Base-by-base conservation (phyloP, 2,797 vertebrate genomes). In the Chelon auratus region DNA sequence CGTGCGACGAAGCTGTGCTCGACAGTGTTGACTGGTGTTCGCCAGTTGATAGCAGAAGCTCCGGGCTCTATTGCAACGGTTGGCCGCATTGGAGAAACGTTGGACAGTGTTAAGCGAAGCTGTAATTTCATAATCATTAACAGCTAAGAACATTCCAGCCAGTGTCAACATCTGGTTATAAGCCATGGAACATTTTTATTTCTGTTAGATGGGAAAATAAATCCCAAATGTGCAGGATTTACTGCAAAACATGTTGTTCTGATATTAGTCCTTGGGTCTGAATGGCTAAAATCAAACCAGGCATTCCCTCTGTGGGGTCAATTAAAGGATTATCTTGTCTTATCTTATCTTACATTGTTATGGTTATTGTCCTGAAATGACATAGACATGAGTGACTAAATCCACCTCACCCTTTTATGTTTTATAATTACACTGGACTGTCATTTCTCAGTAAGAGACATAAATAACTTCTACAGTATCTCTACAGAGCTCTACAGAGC, bases 1-100 rank as follows among this genome's bases (percentile, higher is more conserved):
- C 47, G 79, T 89, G 84, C 81, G 84, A 89, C 83, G 73, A 3
- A 62, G 86, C 2, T 26, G 82, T 58, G 71, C 75, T 68, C 68
- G 67, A 83, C 78, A 51, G 67, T 53, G 86, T 72, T 84, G 84
- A 86, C 82, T 77, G 73, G 67, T 83, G 75, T 86, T 90, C 68
- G 47, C 86, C 90, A 80, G 26, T 72, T 57, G 59, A 84, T 75
- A 5, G 84, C 48, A 48, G 62, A 78, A 68, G 57, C 80, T 82
- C 62, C 63, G 73, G 67, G 61, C 62, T 78, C 79, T 36, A 64
- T 77, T 64, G 86, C 55, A 71, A 60, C 13, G 42, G 70, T 81
- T 87, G 73, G 78, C 75, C 70, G 78, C 71, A 62, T 72, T 60
- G 26, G 52, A 56, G 58, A 67, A 9, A 47, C 9, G 30, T 36